Evolutionary conservation across 1,140 invertebrate genomes (phyloP), one percentile per base, ranked within the genome.

Genomic region (Drosophila santomea): DNA sequence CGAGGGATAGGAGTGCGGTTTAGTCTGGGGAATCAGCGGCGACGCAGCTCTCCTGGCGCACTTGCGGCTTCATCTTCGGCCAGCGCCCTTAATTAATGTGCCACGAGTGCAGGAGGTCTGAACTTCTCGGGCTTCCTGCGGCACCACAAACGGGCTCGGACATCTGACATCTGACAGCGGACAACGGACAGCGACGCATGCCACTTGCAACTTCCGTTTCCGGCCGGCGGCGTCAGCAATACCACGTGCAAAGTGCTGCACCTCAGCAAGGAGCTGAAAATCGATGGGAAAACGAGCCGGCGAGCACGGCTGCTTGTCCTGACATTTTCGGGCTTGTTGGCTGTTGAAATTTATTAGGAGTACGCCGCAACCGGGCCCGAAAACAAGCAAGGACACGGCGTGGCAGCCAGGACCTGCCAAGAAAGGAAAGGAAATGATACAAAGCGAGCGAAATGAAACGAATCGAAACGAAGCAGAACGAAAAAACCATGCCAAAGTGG

Each of bases 171-270:
- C 82, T 38, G 43, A 67, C 44, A 69, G 4, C 52, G 23, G 45
- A 72, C 54, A 72, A 17, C 20, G 8, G 25, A 74, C 62, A 59
- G 78, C 82, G 78, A 86, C 83, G 82, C 78, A 88, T 79, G 82
- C 74, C 75, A 86, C 64, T 82, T 86, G 82, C 74, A 68, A 88
- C 78, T 78, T 86, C 83, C 82, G 82, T 59, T 86, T 81, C 78
- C 78, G 74, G 51, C 44, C 47, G 54, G 35, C 61, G 67, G 55
- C 54, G 60, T 44, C 35, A 48, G 59, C 71, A 56, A 28, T n/a
- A 12, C 47, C 44, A 28, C 56, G 23, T 39, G 66, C 35, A 50
- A 74, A 71, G 60, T 67, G 58, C 38, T 68, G 63, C 59, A 74
- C 60, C 80, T 32, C 28, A 32, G 56, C 44, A 66, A 56, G 61